phyloP scores from a whole-genome alignment of 2,888 invertebrate species.

The Metalampra italica region DNA sequence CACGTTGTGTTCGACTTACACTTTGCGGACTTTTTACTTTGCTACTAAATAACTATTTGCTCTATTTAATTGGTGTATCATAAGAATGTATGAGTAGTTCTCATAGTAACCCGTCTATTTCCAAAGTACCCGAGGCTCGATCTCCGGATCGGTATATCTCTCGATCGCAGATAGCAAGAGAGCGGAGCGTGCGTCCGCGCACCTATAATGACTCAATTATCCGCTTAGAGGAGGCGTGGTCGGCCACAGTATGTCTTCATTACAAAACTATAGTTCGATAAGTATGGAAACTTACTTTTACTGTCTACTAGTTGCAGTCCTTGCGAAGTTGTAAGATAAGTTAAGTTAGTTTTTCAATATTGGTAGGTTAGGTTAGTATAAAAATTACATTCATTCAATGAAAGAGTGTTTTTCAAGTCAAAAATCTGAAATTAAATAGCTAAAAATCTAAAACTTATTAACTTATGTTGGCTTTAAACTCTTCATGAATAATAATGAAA shows the following conservation, averaged over 20 bases:
- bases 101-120: constrained; percentile 10
- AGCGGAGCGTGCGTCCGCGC: constrained; percentile 60
- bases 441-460: no score
- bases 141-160: constrained; percentile 40
- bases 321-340: no score
- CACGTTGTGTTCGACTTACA: no score
- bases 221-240: constrained; percentile 73
- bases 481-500: no score
- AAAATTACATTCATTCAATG: no score
- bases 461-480: no score
- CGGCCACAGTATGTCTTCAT: constrained; percentile 69
- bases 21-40: no score
- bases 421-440: no score
- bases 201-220: constrained; percentile 77
- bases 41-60: no score
- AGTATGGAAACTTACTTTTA: constrained; percentile 28
- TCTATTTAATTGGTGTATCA: constrained; percentile 14
- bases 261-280: constrained; percentile 35
- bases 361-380: no score
- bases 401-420: no score
- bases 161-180: constrained; percentile 51
- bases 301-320: background rate
- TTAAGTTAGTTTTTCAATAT: no score
- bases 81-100: constrained; percentile 18
- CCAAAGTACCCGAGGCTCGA: constrained; percentile 44